Conservation (phyloP, 2,797 vertebrate species). For the Squalus acanthias region DNA sequence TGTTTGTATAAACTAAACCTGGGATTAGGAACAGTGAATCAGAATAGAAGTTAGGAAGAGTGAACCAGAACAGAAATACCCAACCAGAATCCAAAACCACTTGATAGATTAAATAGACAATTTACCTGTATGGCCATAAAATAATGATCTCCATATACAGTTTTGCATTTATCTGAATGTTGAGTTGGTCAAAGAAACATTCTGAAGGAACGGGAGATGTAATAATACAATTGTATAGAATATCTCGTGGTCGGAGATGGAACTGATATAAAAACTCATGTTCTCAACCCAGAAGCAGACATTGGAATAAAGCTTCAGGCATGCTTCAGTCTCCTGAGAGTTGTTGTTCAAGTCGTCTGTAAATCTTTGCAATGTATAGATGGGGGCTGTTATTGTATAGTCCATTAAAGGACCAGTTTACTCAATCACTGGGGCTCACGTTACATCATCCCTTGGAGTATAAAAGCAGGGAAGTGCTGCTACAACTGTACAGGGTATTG, state of each 20-base stretch:
- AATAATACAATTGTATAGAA: not conserved
- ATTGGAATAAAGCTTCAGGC: not conserved
- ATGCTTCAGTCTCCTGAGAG: too few relatives aligned
- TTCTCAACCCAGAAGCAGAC: not conserved
- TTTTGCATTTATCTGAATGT: too few relatives aligned
- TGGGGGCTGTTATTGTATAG: not conserved
- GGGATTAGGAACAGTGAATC: too few relatives aligned
- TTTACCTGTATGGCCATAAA: too few relatives aligned
- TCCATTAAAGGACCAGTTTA: not conserved
- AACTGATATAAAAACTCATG: not conserved
- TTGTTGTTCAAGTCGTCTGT: not conserved
- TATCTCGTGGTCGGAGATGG: not conserved
- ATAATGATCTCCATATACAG: too few relatives aligned
- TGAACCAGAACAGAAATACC: too few relatives aligned
- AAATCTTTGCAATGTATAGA: not conserved
- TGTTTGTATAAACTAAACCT: too few relatives aligned
- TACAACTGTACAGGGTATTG: too few relatives aligned
- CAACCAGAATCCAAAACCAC: too few relatives aligned
- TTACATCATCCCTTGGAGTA: not conserved
- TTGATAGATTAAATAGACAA: too few relatives aligned
- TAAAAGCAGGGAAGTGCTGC: not conserved
- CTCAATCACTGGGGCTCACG: not conserved
- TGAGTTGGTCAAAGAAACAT: too few relatives aligned
- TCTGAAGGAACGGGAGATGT: not conserved
- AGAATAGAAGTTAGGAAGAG: too few relatives aligned